Conservation (phyloP, 2,797 vertebrate species). For the Chloroceryle amazona region DNA sequence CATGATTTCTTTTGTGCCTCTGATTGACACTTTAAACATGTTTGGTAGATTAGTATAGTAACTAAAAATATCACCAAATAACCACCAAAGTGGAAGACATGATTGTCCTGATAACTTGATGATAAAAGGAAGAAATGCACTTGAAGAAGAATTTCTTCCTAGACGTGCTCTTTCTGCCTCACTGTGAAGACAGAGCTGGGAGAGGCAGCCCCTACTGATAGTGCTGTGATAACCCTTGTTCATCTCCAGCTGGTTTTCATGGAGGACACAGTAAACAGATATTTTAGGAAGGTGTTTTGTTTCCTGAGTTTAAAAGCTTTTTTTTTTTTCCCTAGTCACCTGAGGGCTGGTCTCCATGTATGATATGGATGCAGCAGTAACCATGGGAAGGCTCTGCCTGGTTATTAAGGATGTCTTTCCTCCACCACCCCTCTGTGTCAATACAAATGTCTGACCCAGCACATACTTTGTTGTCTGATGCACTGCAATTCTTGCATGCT, state of each 20-base stretch:
- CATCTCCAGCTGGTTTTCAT: not conserved
- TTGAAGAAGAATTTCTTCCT: not conserved
- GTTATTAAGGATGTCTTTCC: not conserved
- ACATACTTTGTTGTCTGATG: not conserved
- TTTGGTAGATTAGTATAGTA: not conserved
- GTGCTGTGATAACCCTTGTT: accelerated
- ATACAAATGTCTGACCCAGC: not conserved
- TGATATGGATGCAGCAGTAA: not conserved
- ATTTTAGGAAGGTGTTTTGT: not conserved
- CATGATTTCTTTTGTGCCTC: not conserved
- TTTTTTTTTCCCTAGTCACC: not conserved
- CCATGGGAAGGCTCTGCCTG: not conserved
- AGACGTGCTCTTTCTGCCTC: not conserved
- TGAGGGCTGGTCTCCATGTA: not conserved
- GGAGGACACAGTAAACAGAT: not conserved
- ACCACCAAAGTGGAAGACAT: not conserved
- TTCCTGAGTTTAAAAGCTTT: not conserved
- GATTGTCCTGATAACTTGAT: not conserved
- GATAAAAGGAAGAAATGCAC: not conserved
- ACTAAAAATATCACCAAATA: not conserved
- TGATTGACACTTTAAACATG: not conserved
- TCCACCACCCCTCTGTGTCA: not conserved
- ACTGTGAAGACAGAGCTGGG: not conserved
- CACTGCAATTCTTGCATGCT: not conserved
- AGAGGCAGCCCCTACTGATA: not conserved